Evolutionary conservation across 2,113 vertebrate species (phyloP).

Genomic region (Bos javanicus): DNA sequence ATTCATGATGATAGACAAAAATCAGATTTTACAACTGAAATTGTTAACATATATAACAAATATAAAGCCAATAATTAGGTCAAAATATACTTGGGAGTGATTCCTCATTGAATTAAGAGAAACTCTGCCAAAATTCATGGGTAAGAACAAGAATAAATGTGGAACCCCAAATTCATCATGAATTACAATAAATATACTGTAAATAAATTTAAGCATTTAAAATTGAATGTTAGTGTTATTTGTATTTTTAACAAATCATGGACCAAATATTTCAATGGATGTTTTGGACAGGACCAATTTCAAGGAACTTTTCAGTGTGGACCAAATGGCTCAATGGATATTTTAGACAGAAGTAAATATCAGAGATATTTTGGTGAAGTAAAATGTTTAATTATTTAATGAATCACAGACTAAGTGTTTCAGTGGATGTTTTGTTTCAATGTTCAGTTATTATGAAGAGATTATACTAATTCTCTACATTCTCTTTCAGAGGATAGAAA

Average conservation of each 20-base stretch:
- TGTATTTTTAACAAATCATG: background rate
- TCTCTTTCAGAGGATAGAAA: background rate
- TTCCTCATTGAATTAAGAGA: background rate
- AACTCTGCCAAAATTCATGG: background rate
- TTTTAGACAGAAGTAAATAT: background rate
- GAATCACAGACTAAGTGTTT: background rate
- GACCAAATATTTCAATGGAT: background rate
- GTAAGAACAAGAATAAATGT: background rate
- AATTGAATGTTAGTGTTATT: background rate
- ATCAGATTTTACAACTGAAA: background rate
- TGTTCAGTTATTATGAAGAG: background rate
- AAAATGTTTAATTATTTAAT: background rate
- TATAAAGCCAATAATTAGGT: background rate
- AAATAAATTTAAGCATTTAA: background rate
- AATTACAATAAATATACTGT: background rate
- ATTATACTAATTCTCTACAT: background rate
- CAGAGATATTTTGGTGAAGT: background rate
- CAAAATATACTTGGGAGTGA: background rate
- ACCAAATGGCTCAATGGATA: background rate
- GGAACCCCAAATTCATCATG: background rate
- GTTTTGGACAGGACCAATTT: background rate
- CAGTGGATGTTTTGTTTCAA: background rate
- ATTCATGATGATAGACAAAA: background rate
- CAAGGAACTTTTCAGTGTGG: background rate
- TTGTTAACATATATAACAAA: background rate